Evolutionary conservation across 2,888 invertebrate species (phyloP).

Genomic region (Chirona hameri): DNA sequence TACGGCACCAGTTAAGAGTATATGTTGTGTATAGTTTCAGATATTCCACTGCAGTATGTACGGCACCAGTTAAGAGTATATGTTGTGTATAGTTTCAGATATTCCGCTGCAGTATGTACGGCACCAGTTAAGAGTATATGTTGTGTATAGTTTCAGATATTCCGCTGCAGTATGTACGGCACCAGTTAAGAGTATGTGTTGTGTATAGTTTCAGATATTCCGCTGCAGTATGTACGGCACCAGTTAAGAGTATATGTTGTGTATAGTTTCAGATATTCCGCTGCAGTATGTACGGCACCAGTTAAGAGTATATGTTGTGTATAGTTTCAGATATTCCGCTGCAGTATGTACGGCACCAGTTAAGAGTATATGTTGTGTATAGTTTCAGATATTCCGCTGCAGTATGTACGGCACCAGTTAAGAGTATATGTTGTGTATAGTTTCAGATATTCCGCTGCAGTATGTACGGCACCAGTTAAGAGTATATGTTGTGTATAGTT

Average conservation of each 20-base stretch:
- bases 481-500: conserved; percentile 62
- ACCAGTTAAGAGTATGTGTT: too few species aligned
- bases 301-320: too few species aligned
- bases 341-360: conserved; percentile 95
- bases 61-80: too few species aligned
- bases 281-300: conserved; percentile 94
- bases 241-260: too few species aligned
- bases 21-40: conserved; percentile 69
- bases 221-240: conserved; percentile 96
- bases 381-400: conserved; percentile 93
- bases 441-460: conserved; percentile 94
- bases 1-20: conserved; percentile 96
- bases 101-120: conserved; percentile 94
- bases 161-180: conserved; percentile 95
- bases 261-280: conserved; percentile 87
- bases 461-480: conserved; percentile 95
- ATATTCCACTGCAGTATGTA: conserved; percentile 97
- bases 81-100: conserved; percentile 76
- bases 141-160: conserved; percentile 76
- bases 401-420: conserved; percentile 97
- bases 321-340: conserved; percentile 91
- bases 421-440: conserved; percentile 56
- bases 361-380: too few species aligned
- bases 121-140: too few species aligned
- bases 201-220: conserved; percentile 81